Evolutionary conservation across 2,113 vertebrate genomes (phyloP).

Genomic region (Urocynchramus pylzowi): DNA sequence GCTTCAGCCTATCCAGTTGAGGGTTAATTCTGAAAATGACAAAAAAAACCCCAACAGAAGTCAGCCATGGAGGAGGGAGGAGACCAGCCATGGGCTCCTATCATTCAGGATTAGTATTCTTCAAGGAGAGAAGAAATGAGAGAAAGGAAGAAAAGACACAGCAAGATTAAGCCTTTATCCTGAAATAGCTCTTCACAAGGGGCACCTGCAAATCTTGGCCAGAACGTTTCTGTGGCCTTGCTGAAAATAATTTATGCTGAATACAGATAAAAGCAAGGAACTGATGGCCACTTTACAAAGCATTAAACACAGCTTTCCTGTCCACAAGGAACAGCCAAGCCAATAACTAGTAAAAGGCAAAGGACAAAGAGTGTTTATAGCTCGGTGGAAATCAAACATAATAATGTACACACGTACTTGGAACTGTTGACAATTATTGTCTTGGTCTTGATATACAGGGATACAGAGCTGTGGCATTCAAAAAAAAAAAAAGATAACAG

Average conservation of each 20-base stretch:
- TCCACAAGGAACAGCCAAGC: constrained; percentile 21
- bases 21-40: background rate
- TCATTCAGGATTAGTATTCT: background rate
- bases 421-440: constrained; percentile 1
- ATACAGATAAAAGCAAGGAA: constrained; percentile 58
- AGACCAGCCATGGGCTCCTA: background rate
- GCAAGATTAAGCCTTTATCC: constrained; percentile 28
- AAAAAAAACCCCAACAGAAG: background rate
- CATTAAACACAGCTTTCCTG: constrained; percentile 59
- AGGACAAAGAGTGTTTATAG: constrained; percentile 52
- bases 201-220: constrained; percentile 53
- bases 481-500: background rate
- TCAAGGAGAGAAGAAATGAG: constrained; percentile 11
- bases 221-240: background rate
- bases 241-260: constrained; percentile 57
- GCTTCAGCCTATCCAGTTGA: background rate
- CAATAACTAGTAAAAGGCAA: constrained; percentile 21
- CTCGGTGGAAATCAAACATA: background rate
- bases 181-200: constrained; percentile 33
- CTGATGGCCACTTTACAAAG: constrained; percentile 52
- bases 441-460: background rate
- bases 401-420: background rate
- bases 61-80: background rate
- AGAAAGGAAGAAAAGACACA: background rate
- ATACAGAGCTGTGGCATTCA: background rate